These are phyloP conservation scores for Lapara coniferarum DNA, from an alignment of 2,888 invertebrate genomes.

Conservation along the genomic window DNA sequence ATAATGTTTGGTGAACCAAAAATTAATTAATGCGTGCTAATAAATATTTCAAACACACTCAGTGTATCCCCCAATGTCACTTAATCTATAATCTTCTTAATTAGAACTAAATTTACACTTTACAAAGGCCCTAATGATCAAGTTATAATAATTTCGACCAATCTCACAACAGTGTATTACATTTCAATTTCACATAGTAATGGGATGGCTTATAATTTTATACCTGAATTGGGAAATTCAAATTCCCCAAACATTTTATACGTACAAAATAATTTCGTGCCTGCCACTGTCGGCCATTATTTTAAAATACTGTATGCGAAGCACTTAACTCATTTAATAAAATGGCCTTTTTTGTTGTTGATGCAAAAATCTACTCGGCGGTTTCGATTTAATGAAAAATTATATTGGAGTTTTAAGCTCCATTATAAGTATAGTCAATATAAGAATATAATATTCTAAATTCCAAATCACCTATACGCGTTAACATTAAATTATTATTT, in stretches of 20 bases:
- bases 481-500: no score
- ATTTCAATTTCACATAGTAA: constrained; percentile 5
- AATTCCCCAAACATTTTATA: constrained; percentile 15
- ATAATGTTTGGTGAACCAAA: no score
- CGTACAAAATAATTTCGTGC: constrained; percentile 9
- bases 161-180: neutral
- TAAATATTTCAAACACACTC: no score
- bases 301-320: constrained; percentile 9
- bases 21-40: no score
- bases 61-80: no score
- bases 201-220: neutral
- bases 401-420: neutral
- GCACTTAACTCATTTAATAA: constrained; percentile 17
- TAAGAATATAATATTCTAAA: no score
- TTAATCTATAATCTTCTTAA: neutral
- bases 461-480: no score
- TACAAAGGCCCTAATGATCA: neutral
- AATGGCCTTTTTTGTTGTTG: constrained; percentile 7
- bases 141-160: neutral
- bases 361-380: neutral
- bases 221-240: constrained; percentile 2
- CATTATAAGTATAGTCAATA: no score
- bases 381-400: neutral
- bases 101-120: neutral
- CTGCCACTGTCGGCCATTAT: constrained; percentile 10